phyloP scores from a whole-genome alignment of 2,797 vertebrate species.

The Cyclura pinguis region DNA sequence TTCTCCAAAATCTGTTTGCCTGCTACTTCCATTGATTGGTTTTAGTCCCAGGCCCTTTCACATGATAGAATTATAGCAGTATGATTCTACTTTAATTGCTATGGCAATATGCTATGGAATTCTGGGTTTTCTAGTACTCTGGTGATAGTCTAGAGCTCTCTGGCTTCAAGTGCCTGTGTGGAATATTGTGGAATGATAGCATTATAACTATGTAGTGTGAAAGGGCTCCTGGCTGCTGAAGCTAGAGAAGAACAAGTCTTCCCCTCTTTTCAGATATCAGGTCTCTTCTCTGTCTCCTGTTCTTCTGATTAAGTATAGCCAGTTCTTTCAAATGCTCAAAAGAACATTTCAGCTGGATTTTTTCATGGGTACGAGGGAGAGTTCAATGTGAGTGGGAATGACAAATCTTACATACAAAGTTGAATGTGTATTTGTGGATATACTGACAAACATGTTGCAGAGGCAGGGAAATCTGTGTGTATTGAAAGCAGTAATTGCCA shows the following conservation, averaged over 20 bases:
- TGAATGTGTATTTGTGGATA: background rate
- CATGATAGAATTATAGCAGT: no score
- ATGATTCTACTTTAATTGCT: no score
- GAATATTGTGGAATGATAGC: no score
- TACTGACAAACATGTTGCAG: background rate
- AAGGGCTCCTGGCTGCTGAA: background rate
- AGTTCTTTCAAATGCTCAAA: background rate
- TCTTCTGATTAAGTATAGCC: background rate
- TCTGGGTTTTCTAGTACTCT: background rate
- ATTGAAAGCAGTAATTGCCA: background rate
- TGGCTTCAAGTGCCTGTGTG: background rate
- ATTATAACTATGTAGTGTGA: no score
- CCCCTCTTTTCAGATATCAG: background rate
- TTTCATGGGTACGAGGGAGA: background rate
- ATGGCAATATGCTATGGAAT: no score
- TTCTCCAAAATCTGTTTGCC: background rate
- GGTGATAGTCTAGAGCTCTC: background rate
- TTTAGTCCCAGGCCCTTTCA: background rate
- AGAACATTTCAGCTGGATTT: background rate
- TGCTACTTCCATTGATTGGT: background rate
- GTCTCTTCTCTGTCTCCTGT: background rate
- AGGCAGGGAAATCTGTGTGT: background rate
- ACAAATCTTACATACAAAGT: background rate
- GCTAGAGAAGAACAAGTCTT: no score
- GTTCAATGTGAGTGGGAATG: background rate